Conservation (phyloP, 2,888 invertebrate species). For the Melinopterus prodromus region DNA sequence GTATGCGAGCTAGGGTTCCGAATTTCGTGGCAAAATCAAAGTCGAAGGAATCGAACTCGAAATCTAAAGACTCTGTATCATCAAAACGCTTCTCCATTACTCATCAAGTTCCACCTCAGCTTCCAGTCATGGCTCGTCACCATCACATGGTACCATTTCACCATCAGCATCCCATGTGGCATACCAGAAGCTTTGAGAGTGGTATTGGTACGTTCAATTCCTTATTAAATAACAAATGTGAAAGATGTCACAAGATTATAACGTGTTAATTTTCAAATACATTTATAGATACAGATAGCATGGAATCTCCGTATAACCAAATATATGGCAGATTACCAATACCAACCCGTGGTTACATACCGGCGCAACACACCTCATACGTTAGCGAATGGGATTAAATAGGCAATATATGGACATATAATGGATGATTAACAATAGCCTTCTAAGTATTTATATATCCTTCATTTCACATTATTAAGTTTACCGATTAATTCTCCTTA, state of each 20-base stretch:
- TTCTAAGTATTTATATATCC: conserved; percentile 6
- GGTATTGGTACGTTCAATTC: conserved; percentile 25
- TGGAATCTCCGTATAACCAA: conserved; percentile 32
- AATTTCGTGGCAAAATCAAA: conserved; percentile 68
- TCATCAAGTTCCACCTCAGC: conserved; percentile 28
- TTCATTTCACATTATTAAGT: conserved; percentile 9
- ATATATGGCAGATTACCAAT: conserved; percentile 33
- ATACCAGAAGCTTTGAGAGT: conserved; percentile 33
- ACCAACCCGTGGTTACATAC: conserved; percentile 31
- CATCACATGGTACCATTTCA: conserved; percentile 5
- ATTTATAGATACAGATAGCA: conserved; percentile 27
- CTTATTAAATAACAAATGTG: neutral
- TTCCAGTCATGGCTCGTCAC: conserved; percentile 16
- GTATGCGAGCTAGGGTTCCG: conserved; percentile 72
- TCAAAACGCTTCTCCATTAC: conserved; percentile 41
- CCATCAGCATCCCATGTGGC: conserved; percentile 36
- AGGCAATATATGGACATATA: neutral
- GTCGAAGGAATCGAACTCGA: conserved; percentile 16
- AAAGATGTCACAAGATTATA: neutral
- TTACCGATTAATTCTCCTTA: neutral
- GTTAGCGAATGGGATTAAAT: conserved; percentile 31
- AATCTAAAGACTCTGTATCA: conserved; percentile 13
- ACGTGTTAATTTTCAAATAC: neutral
- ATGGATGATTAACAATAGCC: neutral
- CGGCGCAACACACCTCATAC: conserved; percentile 24